Percentiles rank a stretch among this genome's conserved stretches.
These are phyloP conservation scores for Dendronephthya gigantea DNA, from an alignment of 64 coral and sea anemone species.

Conservation along the genomic window DNA sequence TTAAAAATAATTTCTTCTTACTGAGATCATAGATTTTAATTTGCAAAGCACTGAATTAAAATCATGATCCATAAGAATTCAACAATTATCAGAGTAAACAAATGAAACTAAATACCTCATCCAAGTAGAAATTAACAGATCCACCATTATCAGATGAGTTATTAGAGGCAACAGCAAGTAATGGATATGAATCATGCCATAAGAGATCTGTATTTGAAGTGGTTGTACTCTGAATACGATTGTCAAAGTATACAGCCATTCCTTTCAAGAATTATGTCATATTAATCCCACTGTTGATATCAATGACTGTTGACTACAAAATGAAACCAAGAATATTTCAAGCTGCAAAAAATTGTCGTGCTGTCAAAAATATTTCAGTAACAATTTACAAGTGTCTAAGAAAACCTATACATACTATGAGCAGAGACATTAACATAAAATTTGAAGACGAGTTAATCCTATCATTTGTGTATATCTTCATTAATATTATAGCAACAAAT, in stretches of 20 bases:
- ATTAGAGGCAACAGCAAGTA: background rate
- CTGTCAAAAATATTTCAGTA: no score
- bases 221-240: background rate
- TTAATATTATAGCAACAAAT: background rate
- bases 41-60: no score
- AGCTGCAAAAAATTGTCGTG: no score
- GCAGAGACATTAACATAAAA: no score
- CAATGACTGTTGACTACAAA: background rate
- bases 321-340: no score
- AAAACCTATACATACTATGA: no score
- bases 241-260: conserved; percentile 18
- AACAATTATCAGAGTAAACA: background rate
- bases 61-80: no score
- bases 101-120: background rate
- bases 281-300: background rate
- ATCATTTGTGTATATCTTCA: background rate
- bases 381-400: no score
- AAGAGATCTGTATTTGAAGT: background rate
- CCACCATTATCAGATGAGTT: background rate
- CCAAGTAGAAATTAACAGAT: background rate
- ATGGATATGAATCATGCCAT: background rate
- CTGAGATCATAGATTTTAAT: no score
- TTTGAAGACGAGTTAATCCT: background rate
- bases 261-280: background rate
- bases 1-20: no score